Evolutionary conservation across 2,797 vertebrate species (phyloP).

Genomic region (Holocentrus rufus): DNA sequence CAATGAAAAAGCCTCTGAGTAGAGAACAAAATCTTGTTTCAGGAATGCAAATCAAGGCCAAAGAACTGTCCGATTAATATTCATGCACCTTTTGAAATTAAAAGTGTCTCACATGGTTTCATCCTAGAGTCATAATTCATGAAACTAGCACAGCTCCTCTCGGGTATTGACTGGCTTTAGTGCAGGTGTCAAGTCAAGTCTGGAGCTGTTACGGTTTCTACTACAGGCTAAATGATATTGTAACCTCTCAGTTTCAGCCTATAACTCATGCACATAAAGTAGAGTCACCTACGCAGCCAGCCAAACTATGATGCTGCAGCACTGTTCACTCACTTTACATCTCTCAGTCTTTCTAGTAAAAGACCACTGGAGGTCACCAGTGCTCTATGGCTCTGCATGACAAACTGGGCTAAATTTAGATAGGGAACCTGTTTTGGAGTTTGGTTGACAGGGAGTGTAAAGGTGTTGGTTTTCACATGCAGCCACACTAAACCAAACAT

Average conservation of each 20-base stretch:
- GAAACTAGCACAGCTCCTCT: constrained; percentile 22
- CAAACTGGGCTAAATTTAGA: background rate
- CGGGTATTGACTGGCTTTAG: constrained; percentile 16
- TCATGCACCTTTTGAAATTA: too few species aligned
- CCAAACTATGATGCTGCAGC: background rate
- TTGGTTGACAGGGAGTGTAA: background rate
- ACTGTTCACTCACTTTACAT: constrained; percentile 7
- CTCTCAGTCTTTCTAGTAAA: constrained; percentile 4
- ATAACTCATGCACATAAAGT: constrained; percentile 26
- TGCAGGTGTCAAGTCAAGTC: constrained; percentile 36
- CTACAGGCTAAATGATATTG: constrained; percentile 24
- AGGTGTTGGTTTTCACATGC: constrained; percentile 3
- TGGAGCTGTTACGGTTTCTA: constrained; percentile 43
- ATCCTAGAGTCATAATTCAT: too few species aligned
- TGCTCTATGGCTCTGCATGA: constrained; percentile 45
- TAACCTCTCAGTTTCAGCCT: background rate
- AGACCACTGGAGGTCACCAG: constrained; percentile 76
- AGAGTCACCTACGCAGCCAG: constrained; percentile 30
- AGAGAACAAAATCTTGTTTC: background rate
- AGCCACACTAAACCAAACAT: background rate
- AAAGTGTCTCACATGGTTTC: too few species aligned
- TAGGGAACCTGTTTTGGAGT: background rate
- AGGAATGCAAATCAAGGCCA: background rate
- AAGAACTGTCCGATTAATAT: too few species aligned
- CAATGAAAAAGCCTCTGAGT: background rate